Percentiles rank a stretch among this genome's conserved stretches.
These are phyloP conservation scores for Cavia aperea DNA, from an alignment of 2,113 vertebrate genomes.

Conservation along the genomic window DNA sequence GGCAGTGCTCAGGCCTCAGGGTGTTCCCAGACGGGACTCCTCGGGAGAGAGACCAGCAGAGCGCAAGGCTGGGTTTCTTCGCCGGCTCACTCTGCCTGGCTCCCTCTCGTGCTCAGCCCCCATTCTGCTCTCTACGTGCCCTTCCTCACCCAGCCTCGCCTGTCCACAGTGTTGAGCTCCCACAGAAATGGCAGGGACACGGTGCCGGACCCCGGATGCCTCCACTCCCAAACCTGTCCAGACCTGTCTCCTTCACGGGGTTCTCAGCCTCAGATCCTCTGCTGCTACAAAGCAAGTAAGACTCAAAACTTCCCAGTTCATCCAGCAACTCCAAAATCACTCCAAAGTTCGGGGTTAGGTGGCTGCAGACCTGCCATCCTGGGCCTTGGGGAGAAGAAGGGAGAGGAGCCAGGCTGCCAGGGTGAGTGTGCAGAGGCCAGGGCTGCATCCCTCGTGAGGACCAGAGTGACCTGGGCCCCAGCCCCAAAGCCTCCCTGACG, in stretches of 20 bases:
- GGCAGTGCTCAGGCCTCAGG: neutral
- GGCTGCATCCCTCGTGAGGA: neutral
- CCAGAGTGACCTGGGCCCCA: neutral
- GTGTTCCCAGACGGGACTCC: neutral
- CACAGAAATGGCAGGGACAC: neutral
- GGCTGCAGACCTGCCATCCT: neutral
- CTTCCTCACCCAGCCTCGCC: neutral
- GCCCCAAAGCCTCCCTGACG: neutral
- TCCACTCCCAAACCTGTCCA: neutral
- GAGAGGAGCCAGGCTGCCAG: neutral
- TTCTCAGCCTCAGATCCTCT: neutral
- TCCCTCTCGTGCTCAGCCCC: too few species aligned
- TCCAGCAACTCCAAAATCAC: neutral
- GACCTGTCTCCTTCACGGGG: neutral
- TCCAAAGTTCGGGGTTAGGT: neutral
- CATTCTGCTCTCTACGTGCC: neutral
- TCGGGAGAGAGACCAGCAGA: neutral
- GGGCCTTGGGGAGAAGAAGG: neutral
- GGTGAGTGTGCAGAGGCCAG: rapidly evolving
- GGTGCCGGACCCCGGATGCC: neutral
- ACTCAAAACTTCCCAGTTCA: neutral
- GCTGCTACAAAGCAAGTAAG: neutral
- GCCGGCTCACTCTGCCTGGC: neutral
- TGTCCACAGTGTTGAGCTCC: neutral
- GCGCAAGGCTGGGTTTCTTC: neutral